A percentile compares a stretch with the other conserved stretches of the same genome.
phyloP scores from a whole-genome alignment of 2,888 invertebrate species.

The Phortica okadai region DNA sequence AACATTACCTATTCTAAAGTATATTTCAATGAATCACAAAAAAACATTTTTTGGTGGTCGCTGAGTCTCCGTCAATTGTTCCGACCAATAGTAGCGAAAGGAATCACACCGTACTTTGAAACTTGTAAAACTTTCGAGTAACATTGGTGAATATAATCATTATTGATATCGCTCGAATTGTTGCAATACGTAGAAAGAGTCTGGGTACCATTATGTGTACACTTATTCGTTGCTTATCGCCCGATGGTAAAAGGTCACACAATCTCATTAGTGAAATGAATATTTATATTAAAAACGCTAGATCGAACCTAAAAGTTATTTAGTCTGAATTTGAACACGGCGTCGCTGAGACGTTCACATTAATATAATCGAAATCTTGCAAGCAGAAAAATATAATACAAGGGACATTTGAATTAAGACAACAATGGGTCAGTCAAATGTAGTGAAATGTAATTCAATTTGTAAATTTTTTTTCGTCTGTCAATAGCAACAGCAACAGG shows the following conservation, averaged over 20 bases:
- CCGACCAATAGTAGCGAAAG: background rate
- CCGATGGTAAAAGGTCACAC: constrained; percentile 4
- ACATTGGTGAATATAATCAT: background rate
- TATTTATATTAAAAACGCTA: constrained; percentile 15
- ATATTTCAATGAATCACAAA: constrained; percentile 12
- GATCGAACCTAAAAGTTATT: constrained; percentile 19
- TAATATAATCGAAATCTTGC: no score
- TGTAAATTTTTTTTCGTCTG: background rate
- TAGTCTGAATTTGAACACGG: constrained; percentile 51
- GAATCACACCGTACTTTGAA: constrained; percentile 27
- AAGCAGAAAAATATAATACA: background rate
- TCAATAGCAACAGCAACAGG: constrained; percentile 61
- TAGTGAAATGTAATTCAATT: background rate
- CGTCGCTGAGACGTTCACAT: constrained; percentile 48
- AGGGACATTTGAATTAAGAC: background rate
- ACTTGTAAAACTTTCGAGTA: constrained; percentile 25
- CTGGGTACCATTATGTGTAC: background rate
- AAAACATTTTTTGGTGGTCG: background rate
- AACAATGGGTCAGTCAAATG: constrained; percentile 57
- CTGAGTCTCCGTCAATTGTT: background rate
- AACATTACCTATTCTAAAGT: no score
- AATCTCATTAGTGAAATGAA: background rate
- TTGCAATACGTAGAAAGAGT: constrained; percentile 4
- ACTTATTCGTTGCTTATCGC: background rate
- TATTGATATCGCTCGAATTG: background rate